These are phyloP conservation scores for Rhagonycha fulva DNA, from an alignment of 2,888 invertebrate genomes.

Conservation along the genomic window DNA sequence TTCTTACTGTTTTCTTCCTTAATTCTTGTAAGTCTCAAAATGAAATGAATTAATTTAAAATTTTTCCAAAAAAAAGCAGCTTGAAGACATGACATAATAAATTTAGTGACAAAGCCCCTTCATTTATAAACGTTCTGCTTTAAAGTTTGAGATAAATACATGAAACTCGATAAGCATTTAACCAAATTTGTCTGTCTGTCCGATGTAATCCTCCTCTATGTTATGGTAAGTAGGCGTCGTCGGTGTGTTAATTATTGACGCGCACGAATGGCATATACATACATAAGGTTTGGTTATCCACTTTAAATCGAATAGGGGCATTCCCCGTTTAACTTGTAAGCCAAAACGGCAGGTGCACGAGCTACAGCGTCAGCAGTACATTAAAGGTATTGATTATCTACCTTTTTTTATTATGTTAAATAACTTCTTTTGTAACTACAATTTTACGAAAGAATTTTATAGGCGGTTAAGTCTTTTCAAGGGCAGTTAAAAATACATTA, in stretches of 20 bases:
- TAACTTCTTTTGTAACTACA: not conserved
- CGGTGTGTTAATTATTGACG: not conserved
- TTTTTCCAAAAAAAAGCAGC: too few species aligned
- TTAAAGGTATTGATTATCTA: not conserved
- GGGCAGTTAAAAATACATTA: not conserved
- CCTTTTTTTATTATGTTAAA: not conserved
- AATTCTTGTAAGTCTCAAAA: too few species aligned
- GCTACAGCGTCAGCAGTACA: not conserved
- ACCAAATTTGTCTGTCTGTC: not conserved
- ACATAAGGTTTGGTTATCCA: not conserved
- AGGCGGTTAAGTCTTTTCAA: not conserved
- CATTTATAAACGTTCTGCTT: not conserved
- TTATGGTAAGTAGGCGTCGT: not conserved
- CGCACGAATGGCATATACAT: not conserved
- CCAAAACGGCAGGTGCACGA: not conserved
- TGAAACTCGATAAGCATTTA: not conserved
- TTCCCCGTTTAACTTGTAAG: too few species aligned
- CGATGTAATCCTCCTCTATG: not conserved
- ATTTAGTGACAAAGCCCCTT: too few species aligned
- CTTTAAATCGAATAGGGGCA: not conserved
- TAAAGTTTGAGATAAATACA: not conserved
- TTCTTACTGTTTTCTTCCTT: too few species aligned
- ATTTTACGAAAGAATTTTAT: not conserved
- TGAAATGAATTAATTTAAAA: too few species aligned
- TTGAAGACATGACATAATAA: too few species aligned